phyloP scores from a whole-genome alignment of 2,113 vertebrate genomes.

The human (Homo sapiens) region DNA sequence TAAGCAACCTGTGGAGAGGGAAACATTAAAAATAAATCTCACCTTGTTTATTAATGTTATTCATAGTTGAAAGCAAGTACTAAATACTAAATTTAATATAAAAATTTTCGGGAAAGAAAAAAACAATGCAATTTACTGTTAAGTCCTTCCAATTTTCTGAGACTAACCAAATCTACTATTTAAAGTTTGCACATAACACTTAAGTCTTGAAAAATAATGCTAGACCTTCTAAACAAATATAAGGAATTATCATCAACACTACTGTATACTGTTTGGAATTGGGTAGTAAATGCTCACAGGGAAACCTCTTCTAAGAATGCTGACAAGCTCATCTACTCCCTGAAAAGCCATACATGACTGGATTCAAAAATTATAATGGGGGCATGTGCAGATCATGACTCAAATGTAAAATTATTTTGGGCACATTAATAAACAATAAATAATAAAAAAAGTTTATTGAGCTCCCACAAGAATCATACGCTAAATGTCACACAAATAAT shows the following conservation, averaged over 20 bases:
- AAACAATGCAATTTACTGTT: not conserved
- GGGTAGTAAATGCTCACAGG: not conserved
- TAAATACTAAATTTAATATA: not conserved
- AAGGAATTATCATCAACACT: not conserved
- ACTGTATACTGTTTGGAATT: not conserved
- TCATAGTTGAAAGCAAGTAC: not conserved
- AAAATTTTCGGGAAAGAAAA: not conserved
- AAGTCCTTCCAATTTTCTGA: not conserved
- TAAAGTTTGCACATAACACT: not conserved
- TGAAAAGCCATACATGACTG: not conserved
- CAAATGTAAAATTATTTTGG: constrained; percentile 14
- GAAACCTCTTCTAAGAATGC: not conserved
- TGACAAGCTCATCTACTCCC: not conserved
- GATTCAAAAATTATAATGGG: not conserved
- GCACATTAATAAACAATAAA: not conserved
- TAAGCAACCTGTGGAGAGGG: constrained; percentile 52
- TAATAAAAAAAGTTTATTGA: not conserved
- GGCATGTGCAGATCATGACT: not conserved
- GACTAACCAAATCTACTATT: not conserved
- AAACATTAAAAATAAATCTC: not conserved
- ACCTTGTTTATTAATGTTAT: not conserved
- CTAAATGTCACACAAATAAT: not conserved
- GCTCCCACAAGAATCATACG: not conserved
- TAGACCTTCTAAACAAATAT: not conserved
- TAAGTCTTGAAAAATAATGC: constrained; percentile 1